Evolutionary conservation across 2,113 vertebrate species (phyloP).

Genomic region (Elanus axillaris): DNA sequence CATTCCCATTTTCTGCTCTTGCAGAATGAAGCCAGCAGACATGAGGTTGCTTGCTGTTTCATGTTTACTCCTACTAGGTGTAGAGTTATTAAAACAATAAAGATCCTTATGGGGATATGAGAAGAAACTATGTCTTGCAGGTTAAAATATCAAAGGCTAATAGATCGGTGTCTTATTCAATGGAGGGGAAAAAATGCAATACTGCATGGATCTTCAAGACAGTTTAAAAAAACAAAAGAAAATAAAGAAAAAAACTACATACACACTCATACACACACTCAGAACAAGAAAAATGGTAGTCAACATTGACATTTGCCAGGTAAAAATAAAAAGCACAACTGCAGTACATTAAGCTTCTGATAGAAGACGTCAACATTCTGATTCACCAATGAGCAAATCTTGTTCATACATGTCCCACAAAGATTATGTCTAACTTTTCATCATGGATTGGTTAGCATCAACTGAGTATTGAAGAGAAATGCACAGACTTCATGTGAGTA

Average conservation of each 20-base stretch:
- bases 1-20: not conserved
- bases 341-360: not conserved
- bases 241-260: too few species aligned
- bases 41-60: not conserved
- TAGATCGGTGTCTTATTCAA: not conserved
- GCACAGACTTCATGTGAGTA: not conserved
- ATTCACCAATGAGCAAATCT: not conserved
- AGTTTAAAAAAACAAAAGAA: not conserved
- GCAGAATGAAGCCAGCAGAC: not conserved
- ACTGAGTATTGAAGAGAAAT: not conserved
- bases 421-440: not conserved
- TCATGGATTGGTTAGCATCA: not conserved
- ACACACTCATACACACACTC: not conserved
- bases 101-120: fast-evolving
- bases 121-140: not conserved
- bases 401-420: not conserved
- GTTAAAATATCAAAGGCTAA: not conserved
- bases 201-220: not conserved
- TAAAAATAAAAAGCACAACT: not conserved
- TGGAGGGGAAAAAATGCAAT: not conserved
- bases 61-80: not conserved
- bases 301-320: fast-evolving
- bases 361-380: not conserved
- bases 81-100: not conserved
- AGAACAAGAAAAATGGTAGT: not conserved